These are phyloP conservation scores for Hydraecia micacea DNA, from an alignment of 2,888 invertebrate species.

Conservation along the genomic window DNA sequence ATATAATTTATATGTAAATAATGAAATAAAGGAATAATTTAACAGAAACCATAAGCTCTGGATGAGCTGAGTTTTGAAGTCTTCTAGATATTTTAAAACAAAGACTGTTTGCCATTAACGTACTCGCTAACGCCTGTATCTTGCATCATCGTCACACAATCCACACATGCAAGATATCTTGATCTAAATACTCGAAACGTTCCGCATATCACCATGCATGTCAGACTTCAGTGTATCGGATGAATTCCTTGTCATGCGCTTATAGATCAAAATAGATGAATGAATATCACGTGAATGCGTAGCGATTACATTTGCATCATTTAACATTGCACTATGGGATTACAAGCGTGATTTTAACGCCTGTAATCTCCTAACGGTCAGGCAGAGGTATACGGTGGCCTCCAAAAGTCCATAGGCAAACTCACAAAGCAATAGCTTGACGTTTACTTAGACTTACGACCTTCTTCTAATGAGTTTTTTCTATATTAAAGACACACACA, in stretches of 20 bases:
- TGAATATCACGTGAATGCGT: background rate
- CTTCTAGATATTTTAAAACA: background rate
- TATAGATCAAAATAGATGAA: conserved; percentile 19
- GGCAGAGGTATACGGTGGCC: background rate
- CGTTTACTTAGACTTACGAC: too few relatives aligned
- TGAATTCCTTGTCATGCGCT: conserved; percentile 21
- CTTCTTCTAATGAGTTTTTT: too few relatives aligned
- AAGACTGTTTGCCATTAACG: background rate
- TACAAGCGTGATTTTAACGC: background rate
- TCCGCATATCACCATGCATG: conserved; percentile 11
- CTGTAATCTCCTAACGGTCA: background rate
- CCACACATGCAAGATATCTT: conserved; percentile 23
- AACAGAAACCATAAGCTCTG: too few relatives aligned
- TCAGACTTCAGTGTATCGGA: background rate
- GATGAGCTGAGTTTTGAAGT: background rate
- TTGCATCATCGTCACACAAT: background rate
- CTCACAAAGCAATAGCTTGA: too few relatives aligned
- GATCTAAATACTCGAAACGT: conserved; percentile 24
- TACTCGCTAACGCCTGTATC: background rate
- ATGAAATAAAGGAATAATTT: too few relatives aligned
- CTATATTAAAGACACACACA: too few relatives aligned
- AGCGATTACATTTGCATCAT: background rate
- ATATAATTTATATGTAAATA: too few relatives aligned
- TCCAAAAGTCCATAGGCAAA: too few relatives aligned
- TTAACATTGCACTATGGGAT: background rate